Conservation (phyloP, 2,888 invertebrate species). For the Diplolepis rosae region DNA sequence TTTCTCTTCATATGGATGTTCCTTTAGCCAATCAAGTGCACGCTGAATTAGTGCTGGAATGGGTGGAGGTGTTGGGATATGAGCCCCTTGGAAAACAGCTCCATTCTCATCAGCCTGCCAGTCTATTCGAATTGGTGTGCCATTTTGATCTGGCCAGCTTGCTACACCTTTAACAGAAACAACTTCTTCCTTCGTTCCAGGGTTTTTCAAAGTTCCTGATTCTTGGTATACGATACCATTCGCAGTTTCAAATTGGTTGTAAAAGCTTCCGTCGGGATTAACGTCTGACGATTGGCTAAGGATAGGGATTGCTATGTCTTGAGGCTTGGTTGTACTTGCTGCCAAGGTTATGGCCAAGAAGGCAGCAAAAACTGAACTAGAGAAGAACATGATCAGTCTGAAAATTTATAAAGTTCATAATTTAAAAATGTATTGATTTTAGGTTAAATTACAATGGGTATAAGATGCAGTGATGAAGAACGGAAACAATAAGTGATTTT, state of each 20-base stretch:
- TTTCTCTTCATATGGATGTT: slow-evolving; percentile 51
- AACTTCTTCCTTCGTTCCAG: slow-evolving; percentile 65
- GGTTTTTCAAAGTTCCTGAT: slow-evolving; percentile 66
- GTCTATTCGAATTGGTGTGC: slow-evolving; percentile 66
- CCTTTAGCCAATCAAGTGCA: slow-evolving; percentile 66
- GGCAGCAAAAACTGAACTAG: slow-evolving; percentile 30
- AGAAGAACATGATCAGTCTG: not conserved
- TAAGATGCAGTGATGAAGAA: not conserved
- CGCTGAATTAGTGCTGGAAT: slow-evolving; percentile 70
- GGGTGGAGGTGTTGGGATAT: slow-evolving; percentile 71
- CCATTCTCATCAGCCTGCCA: slow-evolving; percentile 73
- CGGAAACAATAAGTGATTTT: too few relatives aligned
- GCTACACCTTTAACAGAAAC: slow-evolving; percentile 67
- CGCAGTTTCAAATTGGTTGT: slow-evolving; percentile 58
- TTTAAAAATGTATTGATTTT: slow-evolving; percentile 1
- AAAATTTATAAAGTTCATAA: too few relatives aligned
- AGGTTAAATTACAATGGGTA: not conserved
- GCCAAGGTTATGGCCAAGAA: slow-evolving; percentile 34
- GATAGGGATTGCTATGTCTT: slow-evolving; percentile 43
- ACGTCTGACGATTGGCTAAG: slow-evolving; percentile 59
- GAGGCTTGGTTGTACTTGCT: slow-evolving; percentile 15
- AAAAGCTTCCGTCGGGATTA: slow-evolving; percentile 61
- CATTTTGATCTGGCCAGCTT: slow-evolving; percentile 71
- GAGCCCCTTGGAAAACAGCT: slow-evolving; percentile 71
- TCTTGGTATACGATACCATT: slow-evolving; percentile 74